phyloP scores from a whole-genome alignment of 2,888 invertebrate species.

The Dorcus hopei region DNA sequence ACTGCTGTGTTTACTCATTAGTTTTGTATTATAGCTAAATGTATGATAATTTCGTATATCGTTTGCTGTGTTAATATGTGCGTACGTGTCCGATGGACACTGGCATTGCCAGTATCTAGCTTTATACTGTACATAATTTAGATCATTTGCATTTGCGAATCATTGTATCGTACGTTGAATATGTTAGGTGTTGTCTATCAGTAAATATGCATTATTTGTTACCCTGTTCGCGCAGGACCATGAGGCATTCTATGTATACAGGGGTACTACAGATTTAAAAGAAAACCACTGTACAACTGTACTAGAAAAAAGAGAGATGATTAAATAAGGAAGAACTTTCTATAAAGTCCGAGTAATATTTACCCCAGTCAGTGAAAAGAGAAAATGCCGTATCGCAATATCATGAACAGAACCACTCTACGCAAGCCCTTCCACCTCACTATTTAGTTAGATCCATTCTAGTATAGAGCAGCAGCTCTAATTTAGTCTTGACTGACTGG shows the following conservation, averaged over 20 bases:
- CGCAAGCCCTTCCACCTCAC: too few relatives aligned
- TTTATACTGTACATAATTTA: slow-evolving; percentile 41
- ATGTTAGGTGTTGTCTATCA: slow-evolving; percentile 47
- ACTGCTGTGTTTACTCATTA: slow-evolving; percentile 32
- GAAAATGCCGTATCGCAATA: too few relatives aligned
- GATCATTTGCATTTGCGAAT: slow-evolving; percentile 34
- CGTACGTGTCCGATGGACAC: slow-evolving; percentile 42
- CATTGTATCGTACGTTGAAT: slow-evolving; percentile 45
- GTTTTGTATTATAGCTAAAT: slow-evolving; percentile 39
- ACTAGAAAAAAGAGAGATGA: neutral
- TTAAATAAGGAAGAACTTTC: neutral
- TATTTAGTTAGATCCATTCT: too few relatives aligned
- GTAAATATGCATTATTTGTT: slow-evolving; percentile 29
- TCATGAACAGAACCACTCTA: too few relatives aligned
- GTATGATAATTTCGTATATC: slow-evolving; percentile 39
- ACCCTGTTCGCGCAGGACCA: slow-evolving; percentile 18
- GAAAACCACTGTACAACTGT: slow-evolving; percentile 31
- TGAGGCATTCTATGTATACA: slow-evolving; percentile 41
- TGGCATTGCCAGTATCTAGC: slow-evolving; percentile 49
- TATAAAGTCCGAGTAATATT: too few relatives aligned
- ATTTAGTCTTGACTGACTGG: too few relatives aligned
- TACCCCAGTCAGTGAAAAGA: too few relatives aligned
- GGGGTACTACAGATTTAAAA: too few relatives aligned
- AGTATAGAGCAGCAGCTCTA: too few relatives aligned
- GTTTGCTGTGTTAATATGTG: slow-evolving; percentile 43